Conservation (phyloP, 2,113 vertebrate genomes). For the Micronycteris hirsuta region DNA sequence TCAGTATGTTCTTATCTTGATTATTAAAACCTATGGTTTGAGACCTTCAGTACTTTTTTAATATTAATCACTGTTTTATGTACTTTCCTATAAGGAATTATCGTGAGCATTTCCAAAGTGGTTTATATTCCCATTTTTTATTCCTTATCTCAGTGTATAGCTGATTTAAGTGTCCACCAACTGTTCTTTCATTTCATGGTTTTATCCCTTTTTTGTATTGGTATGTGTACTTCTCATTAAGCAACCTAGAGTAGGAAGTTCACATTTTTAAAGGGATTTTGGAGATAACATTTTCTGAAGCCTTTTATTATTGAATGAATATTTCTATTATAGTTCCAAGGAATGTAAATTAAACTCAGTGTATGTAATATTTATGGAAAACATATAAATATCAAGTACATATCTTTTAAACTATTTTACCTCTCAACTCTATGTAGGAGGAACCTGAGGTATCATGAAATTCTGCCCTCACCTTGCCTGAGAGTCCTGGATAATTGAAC, state of each 20-base stretch:
- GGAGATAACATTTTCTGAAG: neutral
- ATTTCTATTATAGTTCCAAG: neutral
- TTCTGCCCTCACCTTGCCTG: neutral
- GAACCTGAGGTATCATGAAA: neutral
- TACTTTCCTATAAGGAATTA: neutral
- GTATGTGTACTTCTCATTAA: neutral
- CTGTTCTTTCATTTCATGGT: neutral
- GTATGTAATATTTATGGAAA: neutral
- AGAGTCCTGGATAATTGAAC: neutral
- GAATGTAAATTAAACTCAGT: neutral
- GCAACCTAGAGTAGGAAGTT: neutral
- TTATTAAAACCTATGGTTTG: neutral
- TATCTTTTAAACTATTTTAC: neutral
- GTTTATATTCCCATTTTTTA: neutral
- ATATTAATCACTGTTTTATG: neutral
- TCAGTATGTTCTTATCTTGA: neutral
- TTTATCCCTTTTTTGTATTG: neutral
- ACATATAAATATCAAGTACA: neutral
- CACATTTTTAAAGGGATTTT: neutral
- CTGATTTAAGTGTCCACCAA: neutral
- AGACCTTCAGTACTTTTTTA: neutral
- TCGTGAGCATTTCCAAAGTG: neutral
- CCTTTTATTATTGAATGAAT: neutral
- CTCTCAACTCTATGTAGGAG: neutral
- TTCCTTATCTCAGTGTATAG: neutral